These are phyloP conservation scores for Phaetusa simplex DNA, from an alignment of 2,113 vertebrate species.

Conservation along the genomic window DNA sequence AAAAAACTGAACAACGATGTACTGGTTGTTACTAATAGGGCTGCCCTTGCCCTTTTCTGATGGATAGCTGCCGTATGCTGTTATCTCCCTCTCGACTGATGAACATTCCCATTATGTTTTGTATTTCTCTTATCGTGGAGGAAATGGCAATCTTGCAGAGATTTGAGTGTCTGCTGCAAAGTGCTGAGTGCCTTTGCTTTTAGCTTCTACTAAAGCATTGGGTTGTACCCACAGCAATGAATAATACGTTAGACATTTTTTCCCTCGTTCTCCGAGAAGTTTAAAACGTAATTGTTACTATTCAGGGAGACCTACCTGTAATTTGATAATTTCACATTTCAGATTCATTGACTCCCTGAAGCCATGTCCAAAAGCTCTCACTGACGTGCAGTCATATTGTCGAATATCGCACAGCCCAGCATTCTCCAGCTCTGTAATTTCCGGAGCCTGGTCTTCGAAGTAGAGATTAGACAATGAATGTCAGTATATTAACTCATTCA, in stretches of 20 bases:
- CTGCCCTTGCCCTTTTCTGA: conserved; percentile 18
- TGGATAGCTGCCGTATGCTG: background rate
- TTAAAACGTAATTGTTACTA: background rate
- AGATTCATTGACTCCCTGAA: conserved; percentile 81
- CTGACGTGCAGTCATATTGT: conserved; percentile 76
- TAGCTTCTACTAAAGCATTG: background rate
- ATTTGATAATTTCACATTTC: conserved; percentile 88
- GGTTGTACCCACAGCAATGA: background rate
- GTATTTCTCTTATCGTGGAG: background rate
- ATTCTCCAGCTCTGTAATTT: conserved; percentile 83
- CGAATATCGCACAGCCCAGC: conserved; percentile 83
- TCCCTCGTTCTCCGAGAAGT: background rate
- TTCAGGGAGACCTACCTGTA: conserved; percentile 79
- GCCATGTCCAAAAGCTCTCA: conserved; percentile 80
- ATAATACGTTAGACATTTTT: background rate
- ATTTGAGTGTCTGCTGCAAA: conserved; percentile 1
- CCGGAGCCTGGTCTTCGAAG: conserved; percentile 83
- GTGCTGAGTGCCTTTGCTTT: background rate
- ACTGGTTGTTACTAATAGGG: background rate
- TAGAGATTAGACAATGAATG: background rate
- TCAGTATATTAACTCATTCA: background rate
- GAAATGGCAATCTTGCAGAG: background rate
- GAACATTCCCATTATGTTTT: conserved; percentile 13
- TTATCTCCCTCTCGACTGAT: background rate
- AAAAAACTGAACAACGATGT: rapidly evolving